A percentile compares a stretch with the other conserved stretches of the same genome.
Evolutionary conservation across 2,797 vertebrate species (phyloP).

Genomic region (Dicrostonyx torquatus): DNA sequence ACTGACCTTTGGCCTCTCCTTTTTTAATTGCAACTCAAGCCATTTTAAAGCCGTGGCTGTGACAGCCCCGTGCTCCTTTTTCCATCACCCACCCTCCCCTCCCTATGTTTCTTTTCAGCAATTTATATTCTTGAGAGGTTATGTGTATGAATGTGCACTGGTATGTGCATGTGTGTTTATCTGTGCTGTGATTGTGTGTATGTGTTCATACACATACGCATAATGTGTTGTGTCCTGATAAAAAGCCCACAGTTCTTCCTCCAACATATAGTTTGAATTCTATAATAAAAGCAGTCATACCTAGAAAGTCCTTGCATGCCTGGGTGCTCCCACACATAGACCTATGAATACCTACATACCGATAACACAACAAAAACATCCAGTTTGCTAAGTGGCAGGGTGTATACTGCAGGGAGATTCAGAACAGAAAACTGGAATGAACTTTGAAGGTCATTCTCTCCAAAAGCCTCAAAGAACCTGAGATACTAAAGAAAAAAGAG

Average conservation of each 20-base stretch:
- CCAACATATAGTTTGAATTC: background rate
- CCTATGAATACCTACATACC: background rate
- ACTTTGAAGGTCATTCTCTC: slow-evolving; percentile 4
- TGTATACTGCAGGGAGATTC: background rate
- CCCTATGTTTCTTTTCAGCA: background rate
- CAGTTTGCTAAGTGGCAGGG: background rate
- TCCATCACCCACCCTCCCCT: background rate
- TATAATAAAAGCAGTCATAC: background rate
- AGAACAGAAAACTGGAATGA: background rate
- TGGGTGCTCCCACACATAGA: background rate
- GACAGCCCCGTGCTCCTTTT: slow-evolving; percentile 60
- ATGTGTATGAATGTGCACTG: background rate
- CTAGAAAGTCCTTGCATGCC: background rate
- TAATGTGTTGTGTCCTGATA: background rate
- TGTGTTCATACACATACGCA: background rate
- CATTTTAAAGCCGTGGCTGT: slow-evolving; percentile 69
- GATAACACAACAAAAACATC: too few relatives aligned
- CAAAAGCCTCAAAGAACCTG: background rate
- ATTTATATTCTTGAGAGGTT: slow-evolving; percentile 8
- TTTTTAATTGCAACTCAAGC: slow-evolving; percentile 79
- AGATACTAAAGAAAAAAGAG: background rate
- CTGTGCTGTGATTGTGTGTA: background rate
- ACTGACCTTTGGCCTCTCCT: slow-evolving; percentile 76
- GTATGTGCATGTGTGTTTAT: background rate
- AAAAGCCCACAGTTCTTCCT: background rate